These are phyloP conservation scores for Leptura quadrifasciata DNA, from an alignment of 2,888 invertebrate genomes.

Conservation along the genomic window DNA sequence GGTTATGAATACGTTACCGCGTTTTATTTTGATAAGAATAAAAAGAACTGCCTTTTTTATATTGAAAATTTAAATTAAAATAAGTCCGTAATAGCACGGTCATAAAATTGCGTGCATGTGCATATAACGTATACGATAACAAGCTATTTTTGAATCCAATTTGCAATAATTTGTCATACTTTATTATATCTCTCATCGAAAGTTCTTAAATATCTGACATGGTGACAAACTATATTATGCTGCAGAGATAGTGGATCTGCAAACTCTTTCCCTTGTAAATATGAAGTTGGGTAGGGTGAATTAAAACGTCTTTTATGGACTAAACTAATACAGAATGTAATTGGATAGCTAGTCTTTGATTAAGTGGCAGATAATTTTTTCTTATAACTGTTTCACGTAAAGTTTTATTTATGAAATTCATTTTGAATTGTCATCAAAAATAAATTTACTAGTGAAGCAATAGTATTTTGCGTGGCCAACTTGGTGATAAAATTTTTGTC, in stretches of 20 bases:
- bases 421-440: no score
- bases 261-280: constrained; percentile 4
- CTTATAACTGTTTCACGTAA: neutral
- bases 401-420: neutral
- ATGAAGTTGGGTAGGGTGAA: neutral
- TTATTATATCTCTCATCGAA: constrained; percentile 32
- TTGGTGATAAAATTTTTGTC: no score
- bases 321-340: neutral
- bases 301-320: neutral
- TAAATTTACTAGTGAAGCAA: no score
- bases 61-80: constrained; percentile 38
- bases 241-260: constrained; percentile 17
- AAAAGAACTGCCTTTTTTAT: constrained; percentile 27
- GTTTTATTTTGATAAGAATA: constrained; percentile 40
- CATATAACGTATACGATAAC: constrained; percentile 19
- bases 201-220: constrained; percentile 25
- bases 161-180: constrained; percentile 32
- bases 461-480: no score
- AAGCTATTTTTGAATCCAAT: constrained; percentile 31
- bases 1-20: constrained; percentile 39
- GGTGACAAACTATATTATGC: constrained; percentile 7
- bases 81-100: constrained; percentile 7
- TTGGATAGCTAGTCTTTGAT: neutral
- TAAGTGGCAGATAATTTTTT: neutral
- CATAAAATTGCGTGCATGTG: constrained; percentile 34